These are phyloP conservation scores for Heliothis peltigera DNA, from an alignment of 2,888 invertebrate species.

Conservation along the genomic window DNA sequence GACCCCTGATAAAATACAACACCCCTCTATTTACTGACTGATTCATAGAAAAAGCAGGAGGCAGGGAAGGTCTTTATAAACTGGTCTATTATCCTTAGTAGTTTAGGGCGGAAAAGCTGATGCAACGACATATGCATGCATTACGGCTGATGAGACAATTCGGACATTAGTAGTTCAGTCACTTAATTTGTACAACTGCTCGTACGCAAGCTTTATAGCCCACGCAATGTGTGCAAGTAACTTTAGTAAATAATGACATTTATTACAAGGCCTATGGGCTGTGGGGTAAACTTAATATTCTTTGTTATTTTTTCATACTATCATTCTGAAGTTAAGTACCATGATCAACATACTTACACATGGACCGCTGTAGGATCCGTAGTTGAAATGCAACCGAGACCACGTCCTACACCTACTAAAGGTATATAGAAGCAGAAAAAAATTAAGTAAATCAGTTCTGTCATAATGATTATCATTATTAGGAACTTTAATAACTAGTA, in stretches of 20 bases:
- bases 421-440: no score
- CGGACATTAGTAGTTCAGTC: constrained; percentile 77
- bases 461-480: no score
- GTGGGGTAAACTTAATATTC: background rate
- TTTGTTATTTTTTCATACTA: constrained; percentile 2
- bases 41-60: constrained; percentile 25
- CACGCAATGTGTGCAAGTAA: constrained; percentile 30
- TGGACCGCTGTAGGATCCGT: no score
- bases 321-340: no score
- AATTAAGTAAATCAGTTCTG: no score
- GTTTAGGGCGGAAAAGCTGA: constrained; percentile 83
- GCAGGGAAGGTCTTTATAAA: constrained; percentile 62
- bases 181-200: constrained; percentile 85
- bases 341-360: no score
- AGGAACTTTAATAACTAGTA: no score
- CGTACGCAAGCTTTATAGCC: constrained; percentile 51
- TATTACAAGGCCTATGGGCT: constrained; percentile 14
- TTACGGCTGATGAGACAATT: constrained; percentile 86
- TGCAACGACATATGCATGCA: constrained; percentile 89
- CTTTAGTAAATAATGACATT: constrained; percentile 22
- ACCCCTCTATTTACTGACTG: constrained; percentile 19
- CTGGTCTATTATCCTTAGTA: constrained; percentile 79
- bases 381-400: no score
- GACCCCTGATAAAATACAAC: constrained; percentile 64
- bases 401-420: no score